Base-by-base conservation (phyloP, 2,113 vertebrate genomes). In the Trinectes maculatus region DNA sequence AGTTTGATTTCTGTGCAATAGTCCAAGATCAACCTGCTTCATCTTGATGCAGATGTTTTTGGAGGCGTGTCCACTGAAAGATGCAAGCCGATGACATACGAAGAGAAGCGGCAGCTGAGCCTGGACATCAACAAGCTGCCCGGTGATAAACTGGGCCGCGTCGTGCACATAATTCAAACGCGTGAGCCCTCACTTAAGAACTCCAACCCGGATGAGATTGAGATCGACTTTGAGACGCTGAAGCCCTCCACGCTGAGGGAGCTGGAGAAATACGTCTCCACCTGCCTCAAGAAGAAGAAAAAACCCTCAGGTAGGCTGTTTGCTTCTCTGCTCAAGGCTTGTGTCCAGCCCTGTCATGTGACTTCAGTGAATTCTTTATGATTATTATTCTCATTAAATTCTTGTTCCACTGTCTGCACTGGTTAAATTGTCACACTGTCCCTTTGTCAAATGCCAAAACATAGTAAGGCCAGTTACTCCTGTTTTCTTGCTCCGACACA, bases 41-140 rank as follows among this genome's bases (percentile, higher is more conserved):
- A n/a, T 12, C 8, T 19, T 21, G 43, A 60, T 24, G 2, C 67
- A 88, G 88, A 86, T 49, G 34, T 62, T 1, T 87, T 83, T 16
- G 82, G 80, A 18, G 56, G 56, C 1, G 6, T 74, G 61, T 67
- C 74, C 2, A 1, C 40, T 0, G 94, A 95, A 4, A 90, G 93
- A 31, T 92, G 93, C 71, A 95, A 93, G 18, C 94, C 95, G 3
- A 98, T 98, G 96, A 94, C 95, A 0, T 97, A 97, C 1, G 96
- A 97, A 84, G 96, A 98, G 86, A 98, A 98, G 74, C 85, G 96
- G 0, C 96, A 98, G 79, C 92, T 98, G 64, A 98, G 96, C 84
- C 78, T 98, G 85, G 96, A 98, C 87, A 98, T 98, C 80, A 98
- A 98, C 85, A 96, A 96, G 58, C 86, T 98, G 19, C 96, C 96